phyloP scores from a whole-genome alignment of 1,140 invertebrate genomes.

The Psix sp. region DNA sequence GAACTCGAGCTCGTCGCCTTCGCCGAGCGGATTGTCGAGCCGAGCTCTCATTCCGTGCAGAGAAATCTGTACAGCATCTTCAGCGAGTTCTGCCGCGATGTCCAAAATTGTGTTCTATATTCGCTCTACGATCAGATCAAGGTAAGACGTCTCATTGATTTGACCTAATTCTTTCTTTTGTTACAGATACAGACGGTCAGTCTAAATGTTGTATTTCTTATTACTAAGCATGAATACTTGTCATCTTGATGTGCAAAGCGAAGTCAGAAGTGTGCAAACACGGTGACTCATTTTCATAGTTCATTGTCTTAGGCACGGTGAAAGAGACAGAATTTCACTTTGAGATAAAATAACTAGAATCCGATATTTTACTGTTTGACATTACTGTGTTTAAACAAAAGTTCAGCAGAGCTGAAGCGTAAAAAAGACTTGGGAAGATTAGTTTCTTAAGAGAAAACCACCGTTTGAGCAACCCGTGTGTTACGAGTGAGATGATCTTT shows the following conservation, averaged over 20 bases:
- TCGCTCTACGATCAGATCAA: constrained; percentile 37
- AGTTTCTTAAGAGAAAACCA: constrained; percentile 13
- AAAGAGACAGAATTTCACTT: no score
- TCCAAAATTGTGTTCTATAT: constrained; percentile 35
- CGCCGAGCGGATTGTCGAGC: constrained; percentile 21
- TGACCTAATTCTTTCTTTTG: constrained; percentile 47
- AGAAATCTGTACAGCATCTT: constrained; percentile 39
- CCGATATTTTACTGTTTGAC: background rate
- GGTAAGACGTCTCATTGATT: constrained; percentile 30
- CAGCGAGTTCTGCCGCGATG: constrained; percentile 38
- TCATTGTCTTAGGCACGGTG: no score
- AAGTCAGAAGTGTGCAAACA: no score
- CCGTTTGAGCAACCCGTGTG: background rate
- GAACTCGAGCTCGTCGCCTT: constrained; percentile 15
- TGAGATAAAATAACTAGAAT: no score
- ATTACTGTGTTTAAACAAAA: background rate
- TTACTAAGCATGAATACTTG: no score
- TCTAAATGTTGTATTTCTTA: no score
- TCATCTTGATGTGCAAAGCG: no score
- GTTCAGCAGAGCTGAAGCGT: constrained; percentile 1
- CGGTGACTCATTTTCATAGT: no score
- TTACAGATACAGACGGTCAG: no score
- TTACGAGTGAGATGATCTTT: constrained; percentile 3
- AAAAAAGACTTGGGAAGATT: constrained; percentile 10
- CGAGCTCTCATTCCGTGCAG: constrained; percentile 32